phyloP scores from a whole-genome alignment of 2,113 vertebrate species.

The Triplophysa siluroides region DNA sequence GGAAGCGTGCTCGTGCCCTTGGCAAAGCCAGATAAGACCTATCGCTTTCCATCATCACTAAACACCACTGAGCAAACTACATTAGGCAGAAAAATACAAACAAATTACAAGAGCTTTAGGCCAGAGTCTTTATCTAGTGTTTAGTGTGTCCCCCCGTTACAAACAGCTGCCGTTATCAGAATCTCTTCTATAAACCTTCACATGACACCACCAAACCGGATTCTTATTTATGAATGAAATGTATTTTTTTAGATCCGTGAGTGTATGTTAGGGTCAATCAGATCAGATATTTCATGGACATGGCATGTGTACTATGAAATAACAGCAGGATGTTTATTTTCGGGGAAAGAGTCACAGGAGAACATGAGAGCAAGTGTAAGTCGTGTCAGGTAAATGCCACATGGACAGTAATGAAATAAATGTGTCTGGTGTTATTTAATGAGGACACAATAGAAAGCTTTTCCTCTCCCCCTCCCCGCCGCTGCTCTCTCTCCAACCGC shows the following conservation, averaged over 20 bases:
- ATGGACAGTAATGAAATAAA: background rate
- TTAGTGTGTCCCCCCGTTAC: constrained; percentile 74
- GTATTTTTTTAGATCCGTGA: too few species aligned
- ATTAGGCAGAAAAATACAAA: constrained; percentile 83
- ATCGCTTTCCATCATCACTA: constrained; percentile 80
- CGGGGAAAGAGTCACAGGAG: background rate
- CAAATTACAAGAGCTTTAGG: constrained; percentile 80
- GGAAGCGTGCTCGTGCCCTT: constrained; percentile 72
- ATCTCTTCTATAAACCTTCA: constrained; percentile 70
- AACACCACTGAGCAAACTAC: constrained; percentile 81
- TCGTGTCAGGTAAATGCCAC: background rate
- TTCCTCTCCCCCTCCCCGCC: constrained; percentile 47
- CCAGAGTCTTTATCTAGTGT: constrained; percentile 78
- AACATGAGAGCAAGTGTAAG: background rate
- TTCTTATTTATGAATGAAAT: too few species aligned
- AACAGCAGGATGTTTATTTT: too few species aligned
- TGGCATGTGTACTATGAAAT: background rate
- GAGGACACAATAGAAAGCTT: constrained; percentile 44
- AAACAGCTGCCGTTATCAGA: constrained; percentile 72
- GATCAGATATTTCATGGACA: background rate
- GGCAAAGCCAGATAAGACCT: constrained; percentile 78
- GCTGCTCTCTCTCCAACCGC: constrained; percentile 53
- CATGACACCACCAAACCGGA: constrained; percentile 37
- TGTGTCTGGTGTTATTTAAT: background rate
- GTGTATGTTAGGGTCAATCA: too few species aligned